Evolutionary conservation across 2,888 invertebrate genomes (phyloP), one percentile per base, ranked within the genome.

Genomic region (Lagria hirta): DNA sequence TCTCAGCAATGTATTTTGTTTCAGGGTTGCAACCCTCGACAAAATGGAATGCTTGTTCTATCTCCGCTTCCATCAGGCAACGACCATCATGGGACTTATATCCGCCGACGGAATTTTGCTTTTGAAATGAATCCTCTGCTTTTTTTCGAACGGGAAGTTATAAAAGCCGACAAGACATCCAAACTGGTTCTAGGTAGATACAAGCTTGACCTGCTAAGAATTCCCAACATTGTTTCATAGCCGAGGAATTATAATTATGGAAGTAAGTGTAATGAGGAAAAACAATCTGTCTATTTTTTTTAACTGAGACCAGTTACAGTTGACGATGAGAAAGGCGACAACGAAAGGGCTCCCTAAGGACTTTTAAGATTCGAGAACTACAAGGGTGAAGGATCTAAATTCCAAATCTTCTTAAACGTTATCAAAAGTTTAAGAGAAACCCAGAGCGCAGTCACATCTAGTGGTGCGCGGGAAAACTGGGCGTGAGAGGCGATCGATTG

Each of bases 401-500:
- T 60, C 54, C 55, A 56, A 49, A 54, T 56, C 58, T 58, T 51
- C 45, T 53, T 54, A 51, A 45, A 49, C 48, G 49, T 43, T 42
- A n/a, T n/a, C n/a, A n/a, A n/a, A n/a, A n/a, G n/a, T n/a, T n/a
- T n/a, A n/a, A n/a, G n/a, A n/a, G n/a, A n/a, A n/a, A n/a, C n/a
- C n/a, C n/a, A 46, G 52, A 49, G 38, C 51, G 58, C 57, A n/a
- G 59, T 55, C 55, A 54, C 55, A 55, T 57, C 56, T 51, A 48
- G 50, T 42, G 49, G 56, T 65, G 67, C 66, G 67, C 67, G 67
- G 67, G 65, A 67, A 69, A 67, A 65, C 66, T 63, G 64, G 64
- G 68, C 65, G 65, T 64, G 65, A 60, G 61, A 60, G 58, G 57
- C 61, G 66, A 68, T 68, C 68, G 68, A 68, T 68, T 56, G 66